Conservation (phyloP, 1,140 invertebrate species). For the Arctopsyche grandis region DNA sequence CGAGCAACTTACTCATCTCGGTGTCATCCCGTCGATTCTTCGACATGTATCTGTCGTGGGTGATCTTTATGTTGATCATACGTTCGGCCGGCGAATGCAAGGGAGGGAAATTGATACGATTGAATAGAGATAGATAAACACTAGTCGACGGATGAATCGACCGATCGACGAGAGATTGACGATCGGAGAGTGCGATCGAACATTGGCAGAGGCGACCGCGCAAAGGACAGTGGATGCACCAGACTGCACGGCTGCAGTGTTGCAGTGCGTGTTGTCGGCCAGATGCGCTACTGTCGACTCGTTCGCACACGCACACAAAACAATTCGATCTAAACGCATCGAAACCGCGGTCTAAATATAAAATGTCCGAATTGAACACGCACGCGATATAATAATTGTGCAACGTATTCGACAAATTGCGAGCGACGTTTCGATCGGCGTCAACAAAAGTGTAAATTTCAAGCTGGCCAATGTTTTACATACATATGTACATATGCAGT, state of each 20-base stretch:
- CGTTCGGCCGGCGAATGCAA: not conserved
- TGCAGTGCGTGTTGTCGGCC: not conserved
- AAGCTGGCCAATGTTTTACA: too few relatives aligned
- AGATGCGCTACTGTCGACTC: not conserved
- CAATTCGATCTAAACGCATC: conserved; percentile 21
- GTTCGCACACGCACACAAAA: not conserved
- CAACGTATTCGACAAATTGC: too few relatives aligned
- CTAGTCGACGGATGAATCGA: not conserved
- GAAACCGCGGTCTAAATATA: not conserved
- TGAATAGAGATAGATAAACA: not conserved
- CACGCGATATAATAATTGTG: too few relatives aligned
- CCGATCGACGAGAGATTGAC: not conserved
- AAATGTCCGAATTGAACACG: too few relatives aligned
- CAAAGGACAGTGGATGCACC: conserved; percentile 26
- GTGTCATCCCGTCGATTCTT: conserved; percentile 31
- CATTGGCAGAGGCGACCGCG: conserved; percentile 6
- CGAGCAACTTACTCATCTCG: conserved; percentile 22
- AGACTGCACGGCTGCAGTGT: conserved; percentile 38
- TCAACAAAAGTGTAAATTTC: too few relatives aligned
- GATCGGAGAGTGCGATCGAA: conserved; percentile 2
- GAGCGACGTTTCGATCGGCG: too few relatives aligned
- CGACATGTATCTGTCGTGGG: conserved; percentile 18
- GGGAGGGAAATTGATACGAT: too few relatives aligned
- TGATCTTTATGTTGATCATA: conserved; percentile 40
- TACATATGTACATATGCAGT: too few relatives aligned